Percentiles rank a stretch among this genome's conserved stretches.
phyloP scores from a whole-genome alignment of 2,113 vertebrate genomes.

The Acanthochromis polyacanthus region DNA sequence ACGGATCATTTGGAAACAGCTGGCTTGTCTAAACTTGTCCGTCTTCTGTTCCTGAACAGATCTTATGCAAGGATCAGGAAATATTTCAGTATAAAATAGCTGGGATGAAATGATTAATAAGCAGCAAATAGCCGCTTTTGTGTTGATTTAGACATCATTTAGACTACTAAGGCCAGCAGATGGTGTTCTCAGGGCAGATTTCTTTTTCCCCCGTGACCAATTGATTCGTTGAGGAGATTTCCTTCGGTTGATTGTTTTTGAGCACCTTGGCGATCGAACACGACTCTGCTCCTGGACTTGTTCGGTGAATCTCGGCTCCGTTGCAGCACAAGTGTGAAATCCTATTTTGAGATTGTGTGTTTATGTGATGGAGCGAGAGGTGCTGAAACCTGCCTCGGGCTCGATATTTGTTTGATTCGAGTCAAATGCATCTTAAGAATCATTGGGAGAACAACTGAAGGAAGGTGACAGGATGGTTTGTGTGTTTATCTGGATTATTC shows the following conservation, averaged over 20 bases:
- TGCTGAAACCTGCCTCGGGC: background rate
- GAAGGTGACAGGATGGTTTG: background rate
- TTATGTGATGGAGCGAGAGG: constrained; percentile 22
- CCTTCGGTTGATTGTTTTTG: background rate
- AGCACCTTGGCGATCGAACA: background rate
- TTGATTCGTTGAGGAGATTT: no score
- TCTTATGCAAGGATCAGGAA: no score
- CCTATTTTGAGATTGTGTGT: constrained; percentile 37
- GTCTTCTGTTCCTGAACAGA: no score
- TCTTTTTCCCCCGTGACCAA: no score
- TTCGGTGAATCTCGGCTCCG: constrained; percentile 16
- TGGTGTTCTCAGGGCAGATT: no score
- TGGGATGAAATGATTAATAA: no score
- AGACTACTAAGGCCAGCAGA: no score
- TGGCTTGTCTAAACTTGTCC: no score
- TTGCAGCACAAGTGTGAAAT: constrained; percentile 32
- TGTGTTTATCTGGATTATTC: background rate
- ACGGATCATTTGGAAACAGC: no score
- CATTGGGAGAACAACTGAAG: background rate
- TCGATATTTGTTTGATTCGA: constrained; percentile 4
- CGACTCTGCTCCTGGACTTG: constrained; percentile 3
- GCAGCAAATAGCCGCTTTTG: no score
- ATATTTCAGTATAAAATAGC: no score
- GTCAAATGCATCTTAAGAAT: background rate
- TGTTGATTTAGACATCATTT: no score